Conservation (phyloP, 2,113 vertebrate species). For the Ia io region DNA sequence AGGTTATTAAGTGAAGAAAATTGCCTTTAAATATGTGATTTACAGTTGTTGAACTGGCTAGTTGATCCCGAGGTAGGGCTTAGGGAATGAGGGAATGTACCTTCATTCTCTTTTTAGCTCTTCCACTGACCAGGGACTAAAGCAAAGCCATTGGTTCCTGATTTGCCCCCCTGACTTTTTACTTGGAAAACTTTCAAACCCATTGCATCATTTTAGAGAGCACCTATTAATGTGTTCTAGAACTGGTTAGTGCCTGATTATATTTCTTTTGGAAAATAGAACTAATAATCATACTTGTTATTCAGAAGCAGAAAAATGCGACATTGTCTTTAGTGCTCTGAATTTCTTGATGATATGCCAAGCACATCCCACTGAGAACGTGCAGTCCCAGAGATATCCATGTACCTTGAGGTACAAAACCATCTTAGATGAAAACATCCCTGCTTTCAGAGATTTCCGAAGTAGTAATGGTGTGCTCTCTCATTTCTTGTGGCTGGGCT, state of each 20-base stretch:
- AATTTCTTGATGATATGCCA: not conserved
- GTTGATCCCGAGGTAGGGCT: not conserved
- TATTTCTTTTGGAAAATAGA: not conserved
- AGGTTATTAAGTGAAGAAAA: not conserved
- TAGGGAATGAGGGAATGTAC: not conserved
- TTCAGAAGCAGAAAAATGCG: not conserved
- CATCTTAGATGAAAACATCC: not conserved
- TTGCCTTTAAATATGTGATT: not conserved
- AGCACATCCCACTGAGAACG: not conserved
- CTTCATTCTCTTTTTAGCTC: not conserved
- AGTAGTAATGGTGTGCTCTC: not conserved
- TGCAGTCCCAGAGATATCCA: not conserved
- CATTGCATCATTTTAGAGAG: not conserved
- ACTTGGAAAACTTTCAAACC: slow-evolving; percentile 1
- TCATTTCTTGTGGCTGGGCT: not conserved
- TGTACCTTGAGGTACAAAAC: not conserved
- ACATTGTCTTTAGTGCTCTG: not conserved
- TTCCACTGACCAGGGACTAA: not conserved
- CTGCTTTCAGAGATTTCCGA: not conserved
- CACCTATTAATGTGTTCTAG: not conserved
- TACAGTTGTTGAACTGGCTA: not conserved
- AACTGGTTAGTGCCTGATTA: not conserved
- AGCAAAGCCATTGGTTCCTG: not conserved
- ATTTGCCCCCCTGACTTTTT: not conserved
- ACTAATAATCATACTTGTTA: not conserved